Conservation (phyloP, 2,113 vertebrate genomes). For the Sceloporus undulatus region DNA sequence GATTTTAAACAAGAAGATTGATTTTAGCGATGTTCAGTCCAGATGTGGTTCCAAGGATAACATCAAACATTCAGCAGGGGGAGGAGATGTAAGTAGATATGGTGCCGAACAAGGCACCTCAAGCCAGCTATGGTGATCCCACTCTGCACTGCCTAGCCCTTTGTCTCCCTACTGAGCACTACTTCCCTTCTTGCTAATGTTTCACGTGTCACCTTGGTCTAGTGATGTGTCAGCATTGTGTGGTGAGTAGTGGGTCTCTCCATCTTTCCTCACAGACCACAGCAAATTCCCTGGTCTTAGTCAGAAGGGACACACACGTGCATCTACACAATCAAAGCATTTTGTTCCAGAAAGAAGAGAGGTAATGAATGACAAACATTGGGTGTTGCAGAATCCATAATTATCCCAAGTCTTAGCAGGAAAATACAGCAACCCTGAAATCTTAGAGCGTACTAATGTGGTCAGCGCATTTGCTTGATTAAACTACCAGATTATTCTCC, state of each 20-base stretch:
- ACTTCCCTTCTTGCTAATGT: conserved; percentile 46
- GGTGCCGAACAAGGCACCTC: conserved; percentile 54
- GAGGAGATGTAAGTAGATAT: conserved; percentile 91
- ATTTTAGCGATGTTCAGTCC: conserved; percentile 90
- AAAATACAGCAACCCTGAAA: not conserved
- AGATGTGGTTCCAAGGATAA: conserved; percentile 95
- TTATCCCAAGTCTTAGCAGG: not conserved
- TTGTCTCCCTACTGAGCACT: conserved; percentile 52
- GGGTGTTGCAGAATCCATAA: not conserved
- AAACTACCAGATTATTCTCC: not conserved
- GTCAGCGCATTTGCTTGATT: not conserved
- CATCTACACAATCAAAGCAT: not conserved
- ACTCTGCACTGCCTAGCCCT: conserved; percentile 53
- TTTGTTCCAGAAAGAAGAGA: not conserved
- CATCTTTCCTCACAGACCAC: conserved; percentile 43
- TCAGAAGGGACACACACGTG: not conserved
- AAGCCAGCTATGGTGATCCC: conserved; percentile 44
- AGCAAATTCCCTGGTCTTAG: conserved; percentile 21
- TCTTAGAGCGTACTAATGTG: not conserved
- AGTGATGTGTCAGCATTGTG: conserved; percentile 50
- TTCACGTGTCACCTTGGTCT: conserved; percentile 35
- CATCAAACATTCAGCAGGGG: conserved; percentile 88
- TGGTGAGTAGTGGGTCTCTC: conserved; percentile 47
- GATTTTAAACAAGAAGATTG: conserved; percentile 95
- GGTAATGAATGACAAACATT: not conserved